Evolutionary conservation across 2,888 invertebrate genomes (phyloP).

Genomic region (Machimus rusticus): DNA sequence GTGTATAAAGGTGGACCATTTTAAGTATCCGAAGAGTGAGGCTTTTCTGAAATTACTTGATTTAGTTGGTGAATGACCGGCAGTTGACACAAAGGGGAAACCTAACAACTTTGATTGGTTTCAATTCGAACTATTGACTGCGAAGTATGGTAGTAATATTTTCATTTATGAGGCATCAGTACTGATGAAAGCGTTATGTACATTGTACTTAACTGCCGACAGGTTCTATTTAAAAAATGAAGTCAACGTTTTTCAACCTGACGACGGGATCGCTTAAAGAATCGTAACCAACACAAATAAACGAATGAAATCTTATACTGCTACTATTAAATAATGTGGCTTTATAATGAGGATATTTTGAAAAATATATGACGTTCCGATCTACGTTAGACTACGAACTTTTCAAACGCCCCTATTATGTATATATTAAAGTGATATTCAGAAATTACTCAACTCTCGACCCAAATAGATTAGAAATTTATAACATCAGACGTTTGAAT

Average conservation of each 20-base stretch:
- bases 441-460: not conserved
- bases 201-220: not conserved
- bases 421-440: not conserved
- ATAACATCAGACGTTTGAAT: not conserved
- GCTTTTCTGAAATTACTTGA: not conserved
- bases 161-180: not conserved
- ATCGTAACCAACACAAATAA: too few relatives aligned
- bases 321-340: too few relatives aligned
- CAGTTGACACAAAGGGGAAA: not conserved
- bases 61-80: not conserved
- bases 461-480: not conserved
- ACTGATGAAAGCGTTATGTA: not conserved
- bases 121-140: not conserved
- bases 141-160: not conserved
- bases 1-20: not conserved
- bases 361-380: too few relatives aligned
- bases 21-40: not conserved
- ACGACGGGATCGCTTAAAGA: too few relatives aligned
- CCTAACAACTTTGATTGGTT: not conserved
- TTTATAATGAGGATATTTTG: too few relatives aligned
- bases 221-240: not conserved
- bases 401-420: too few relatives aligned
- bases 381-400: too few relatives aligned
- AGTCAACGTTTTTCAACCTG: not conserved
- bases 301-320: too few relatives aligned